These are phyloP conservation scores for Siniperca undulata DNA, from an alignment of 2,797 vertebrate genomes.

Conservation along the genomic window DNA sequence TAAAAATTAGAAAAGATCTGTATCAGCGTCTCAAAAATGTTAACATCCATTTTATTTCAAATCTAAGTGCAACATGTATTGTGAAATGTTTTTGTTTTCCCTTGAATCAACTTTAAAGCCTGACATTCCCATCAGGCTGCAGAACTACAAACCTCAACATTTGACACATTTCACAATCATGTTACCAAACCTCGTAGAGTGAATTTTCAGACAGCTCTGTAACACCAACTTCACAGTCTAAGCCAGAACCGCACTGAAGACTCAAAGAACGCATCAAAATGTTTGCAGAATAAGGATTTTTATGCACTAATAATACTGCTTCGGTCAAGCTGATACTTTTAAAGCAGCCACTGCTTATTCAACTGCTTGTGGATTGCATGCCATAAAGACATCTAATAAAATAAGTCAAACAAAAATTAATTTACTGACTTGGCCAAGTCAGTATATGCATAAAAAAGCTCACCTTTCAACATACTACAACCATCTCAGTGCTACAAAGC, in stretches of 20 bases:
- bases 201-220: slow-evolving; percentile 21
- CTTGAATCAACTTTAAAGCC: slow-evolving; percentile 10
- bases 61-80: slow-evolving; percentile 42
- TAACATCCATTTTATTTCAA: slow-evolving; percentile 25
- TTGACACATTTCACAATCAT: slow-evolving; percentile 22
- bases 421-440: neutral
- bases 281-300: slow-evolving; percentile 11
- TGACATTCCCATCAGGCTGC: slow-evolving; percentile 8
- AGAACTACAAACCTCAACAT: slow-evolving; percentile 28
- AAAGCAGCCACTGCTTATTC: slow-evolving; percentile 29
- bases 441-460: slow-evolving; percentile 4
- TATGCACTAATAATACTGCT: slow-evolving; percentile 13
- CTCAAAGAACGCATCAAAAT: neutral
- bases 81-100: slow-evolving; percentile 14
- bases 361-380: slow-evolving; percentile 16
- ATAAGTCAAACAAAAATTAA: slow-evolving; percentile 8
- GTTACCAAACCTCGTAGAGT: neutral
- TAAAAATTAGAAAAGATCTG: slow-evolving; percentile 17
- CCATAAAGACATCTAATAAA: slow-evolving; percentile 12
- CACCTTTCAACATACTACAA: neutral
- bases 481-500: slow-evolving; percentile 36
- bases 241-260: neutral
- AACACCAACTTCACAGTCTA: slow-evolving; percentile 9
- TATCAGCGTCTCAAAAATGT: slow-evolving; percentile 5
- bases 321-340: slow-evolving; percentile 12